Evolutionary conservation across 2,888 invertebrate genomes (phyloP).

Genomic region (Molorchus minor): DNA sequence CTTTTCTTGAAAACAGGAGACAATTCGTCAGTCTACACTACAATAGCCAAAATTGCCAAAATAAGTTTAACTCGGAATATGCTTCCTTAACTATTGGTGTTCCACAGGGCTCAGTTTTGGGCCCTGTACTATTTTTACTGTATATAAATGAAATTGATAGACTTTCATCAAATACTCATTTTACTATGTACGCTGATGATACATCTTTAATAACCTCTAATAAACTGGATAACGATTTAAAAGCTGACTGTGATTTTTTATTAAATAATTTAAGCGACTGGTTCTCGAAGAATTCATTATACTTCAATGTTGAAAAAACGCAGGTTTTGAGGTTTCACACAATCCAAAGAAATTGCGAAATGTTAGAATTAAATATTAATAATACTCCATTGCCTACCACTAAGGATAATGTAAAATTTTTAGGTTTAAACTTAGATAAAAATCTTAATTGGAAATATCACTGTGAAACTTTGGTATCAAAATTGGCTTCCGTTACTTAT

Average conservation of each 20-base stretch:
- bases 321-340: not conserved
- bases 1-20: not conserved
- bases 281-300: not conserved
- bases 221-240: not conserved
- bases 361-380: not conserved
- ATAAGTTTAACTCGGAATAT: too few species aligned
- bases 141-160: not conserved
- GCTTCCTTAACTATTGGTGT: conserved; percentile 7
- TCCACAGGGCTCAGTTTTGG: not conserved
- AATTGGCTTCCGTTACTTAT: not conserved
- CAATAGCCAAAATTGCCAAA: too few species aligned
- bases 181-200: not conserved
- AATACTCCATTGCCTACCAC: not conserved
- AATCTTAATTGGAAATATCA: conserved; percentile 1
- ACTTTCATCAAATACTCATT: not conserved
- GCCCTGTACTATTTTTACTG: not conserved
- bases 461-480: not conserved
- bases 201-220: not conserved
- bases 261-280: not conserved
- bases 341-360: not conserved
- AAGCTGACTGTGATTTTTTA: conserved; percentile 2
- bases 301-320: not conserved
- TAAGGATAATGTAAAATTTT: not conserved
- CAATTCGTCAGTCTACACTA: not conserved
- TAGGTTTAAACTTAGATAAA: not conserved